Percentiles rank a stretch among this genome's conserved stretches.
These are phyloP conservation scores for Griposia aprilina DNA, from an alignment of 2,888 invertebrate species.

Conservation along the genomic window DNA sequence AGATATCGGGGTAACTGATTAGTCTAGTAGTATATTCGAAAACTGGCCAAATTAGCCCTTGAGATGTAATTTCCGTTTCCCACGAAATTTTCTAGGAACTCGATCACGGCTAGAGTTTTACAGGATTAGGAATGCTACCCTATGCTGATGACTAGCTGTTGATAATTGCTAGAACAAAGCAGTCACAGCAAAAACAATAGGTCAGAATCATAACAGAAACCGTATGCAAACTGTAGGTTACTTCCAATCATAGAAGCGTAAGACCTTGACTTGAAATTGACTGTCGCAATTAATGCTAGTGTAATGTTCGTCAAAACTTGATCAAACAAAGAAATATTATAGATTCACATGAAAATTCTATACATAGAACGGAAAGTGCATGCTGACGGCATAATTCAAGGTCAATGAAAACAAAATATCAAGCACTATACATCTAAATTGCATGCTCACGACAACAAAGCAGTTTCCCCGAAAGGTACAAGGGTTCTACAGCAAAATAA, in stretches of 20 bases:
- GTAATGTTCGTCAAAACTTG: conserved; percentile 8
- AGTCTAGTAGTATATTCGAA: not conserved
- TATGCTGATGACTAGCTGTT: conserved; percentile 10
- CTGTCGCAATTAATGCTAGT: conserved; percentile 3
- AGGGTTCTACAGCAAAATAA: conserved; percentile 63
- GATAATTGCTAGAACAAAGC: conserved; percentile 7
- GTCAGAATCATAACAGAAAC: conserved; percentile 12
- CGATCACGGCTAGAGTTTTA: not conserved
- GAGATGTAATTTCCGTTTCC: not conserved
- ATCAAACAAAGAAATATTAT: conserved; percentile 39
- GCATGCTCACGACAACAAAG: conserved; percentile 63
- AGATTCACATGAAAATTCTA: conserved; percentile 45
- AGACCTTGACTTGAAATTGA: conserved; percentile 29
- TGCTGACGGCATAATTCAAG: conserved; percentile 46
- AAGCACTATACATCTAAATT: conserved; percentile 51
- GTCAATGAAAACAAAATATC: conserved; percentile 45
- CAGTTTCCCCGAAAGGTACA: conserved; percentile 64
- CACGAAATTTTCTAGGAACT: not conserved
- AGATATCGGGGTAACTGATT: conserved; percentile 10
- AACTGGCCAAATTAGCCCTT: not conserved
- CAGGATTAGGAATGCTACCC: not conserved
- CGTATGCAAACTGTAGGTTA: conserved; percentile 7
- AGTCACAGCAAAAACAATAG: not conserved
- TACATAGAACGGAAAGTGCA: conserved; percentile 39
- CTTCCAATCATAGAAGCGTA: not conserved